Percentiles rank a stretch among this genome's conserved stretches.
These are phyloP conservation scores for Eupithecia exiguata DNA, from an alignment of 2,888 invertebrate genomes.

Conservation along the genomic window DNA sequence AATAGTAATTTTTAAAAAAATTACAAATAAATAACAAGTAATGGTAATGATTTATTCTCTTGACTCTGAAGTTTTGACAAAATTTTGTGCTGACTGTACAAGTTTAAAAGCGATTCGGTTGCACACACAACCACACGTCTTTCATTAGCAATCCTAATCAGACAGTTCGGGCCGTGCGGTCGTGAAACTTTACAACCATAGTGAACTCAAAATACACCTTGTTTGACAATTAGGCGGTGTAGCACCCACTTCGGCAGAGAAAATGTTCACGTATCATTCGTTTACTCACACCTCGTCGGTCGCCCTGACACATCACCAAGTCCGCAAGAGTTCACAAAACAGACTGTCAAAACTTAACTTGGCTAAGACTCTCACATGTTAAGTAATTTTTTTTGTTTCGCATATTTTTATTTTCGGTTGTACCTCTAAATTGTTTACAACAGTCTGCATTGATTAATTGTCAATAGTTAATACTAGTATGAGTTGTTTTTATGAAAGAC, in stretches of 20 bases:
- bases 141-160: conserved; percentile 70
- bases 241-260: conserved; percentile 65
- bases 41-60: no score
- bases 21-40: no score
- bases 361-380: background rate
- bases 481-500: no score
- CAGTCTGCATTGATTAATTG: no score
- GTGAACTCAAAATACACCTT: conserved; percentile 79
- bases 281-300: conserved; percentile 74
- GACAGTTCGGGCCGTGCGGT: conserved; percentile 59
- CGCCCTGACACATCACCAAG: conserved; percentile 41
- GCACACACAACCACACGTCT: conserved; percentile 65
- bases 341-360: background rate
- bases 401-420: background rate
- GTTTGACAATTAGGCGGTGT: conserved; percentile 76
- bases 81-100: background rate
- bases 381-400: background rate
- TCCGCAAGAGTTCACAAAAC: conserved; percentile 2
- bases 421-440: background rate
- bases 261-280: conserved; percentile 72
- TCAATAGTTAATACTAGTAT: no score
- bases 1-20: no score
- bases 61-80: background rate
- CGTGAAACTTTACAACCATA: conserved; percentile 68
- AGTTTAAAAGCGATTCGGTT: conserved; percentile 44